phyloP scores from a whole-genome alignment of 64 coral and sea anemone genomes.

The Acropora yongei region DNA sequence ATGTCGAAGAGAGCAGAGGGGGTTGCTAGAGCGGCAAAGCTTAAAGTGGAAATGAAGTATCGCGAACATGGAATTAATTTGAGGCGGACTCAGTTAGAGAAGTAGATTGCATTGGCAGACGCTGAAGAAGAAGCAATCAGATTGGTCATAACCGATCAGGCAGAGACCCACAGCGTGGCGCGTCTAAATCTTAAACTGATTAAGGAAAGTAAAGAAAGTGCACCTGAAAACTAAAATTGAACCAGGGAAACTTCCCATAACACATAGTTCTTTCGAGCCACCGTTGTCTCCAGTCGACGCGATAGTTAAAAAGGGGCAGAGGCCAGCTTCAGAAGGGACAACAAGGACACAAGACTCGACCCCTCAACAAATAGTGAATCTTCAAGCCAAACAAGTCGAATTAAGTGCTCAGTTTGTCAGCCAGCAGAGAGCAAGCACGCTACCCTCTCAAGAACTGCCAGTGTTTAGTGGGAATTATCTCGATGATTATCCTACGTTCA shows the following conservation, averaged over 20 bases:
- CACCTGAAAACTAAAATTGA: not conserved
- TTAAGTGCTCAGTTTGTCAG: slow-evolving; percentile 34
- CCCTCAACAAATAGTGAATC: slow-evolving; percentile 42
- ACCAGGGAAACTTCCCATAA: not conserved
- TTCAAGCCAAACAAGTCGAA: slow-evolving; percentile 75
- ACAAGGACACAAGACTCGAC: slow-evolving; percentile 1
- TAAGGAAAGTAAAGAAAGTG: not conserved
- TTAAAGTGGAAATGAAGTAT: slow-evolving; percentile 57
- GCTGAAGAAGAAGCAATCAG: slow-evolving; percentile 65
- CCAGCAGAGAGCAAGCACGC: slow-evolving; percentile 42
- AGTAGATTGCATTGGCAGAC: slow-evolving; percentile 64
- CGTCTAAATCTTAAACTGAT: not conserved
- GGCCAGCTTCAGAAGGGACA: not conserved
- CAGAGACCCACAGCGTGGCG: not conserved
- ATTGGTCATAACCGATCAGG: slow-evolving; percentile 18
- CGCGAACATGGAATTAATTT: slow-evolving; percentile 48
- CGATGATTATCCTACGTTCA: slow-evolving; percentile 54
- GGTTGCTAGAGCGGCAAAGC: slow-evolving; percentile 40
- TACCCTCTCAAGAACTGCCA: slow-evolving; percentile 49
- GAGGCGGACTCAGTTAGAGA: slow-evolving; percentile 47
- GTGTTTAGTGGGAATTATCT: slow-evolving; percentile 28
- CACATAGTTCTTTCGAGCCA: not conserved
- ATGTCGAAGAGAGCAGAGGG: slow-evolving; percentile 52
- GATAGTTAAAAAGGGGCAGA: not conserved
- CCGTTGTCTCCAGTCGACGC: not conserved